Base-by-base conservation (phyloP, 1,140 invertebrate species). In the Lepidotrigona ventralis region DNA sequence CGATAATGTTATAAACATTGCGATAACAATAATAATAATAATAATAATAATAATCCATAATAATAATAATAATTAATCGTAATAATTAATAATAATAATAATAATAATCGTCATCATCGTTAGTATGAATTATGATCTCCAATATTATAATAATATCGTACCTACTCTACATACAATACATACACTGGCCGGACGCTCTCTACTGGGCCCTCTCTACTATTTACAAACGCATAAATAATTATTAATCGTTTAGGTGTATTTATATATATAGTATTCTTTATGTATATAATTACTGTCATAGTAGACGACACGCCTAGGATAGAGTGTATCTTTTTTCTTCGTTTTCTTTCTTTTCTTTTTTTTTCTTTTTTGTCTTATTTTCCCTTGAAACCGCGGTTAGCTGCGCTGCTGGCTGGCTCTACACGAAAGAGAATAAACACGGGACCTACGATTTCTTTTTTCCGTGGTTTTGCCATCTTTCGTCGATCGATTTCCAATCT, bases 221-320 rank as follows among this genome's bases (percentile, higher is more conserved):
- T 93, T 94, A 94, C 93, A 94, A 93, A 94, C 92, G 92, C 93
- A 94, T 94, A 94, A 94, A 94, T 94, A 94, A 94, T 93, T 92
- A 83, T 92, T 91, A 91, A 91, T 94, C 93, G 92, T 92, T 90
- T 87, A 77, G 81, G 80, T 92, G 87, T 91, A 91, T 90, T 89
- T 91, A 90, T 92, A 90, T 93, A 93, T 93, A 93, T 86, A 89
- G 90, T 93, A 93, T 78, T 68, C 79, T 93, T 93, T 93, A 92
- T 92, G 91, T 90, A 90, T 89, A 89, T 58, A 87, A 87, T 89
- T 87, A 85, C 69, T 81, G 81, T 87, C 86, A 64, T 58, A 88
- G 84, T 88, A 79, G 84, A 82, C 71, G 39, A 75, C 82, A 76
- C 82, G 86, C 81, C 84, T 89, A 89, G 85, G 73, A 85, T 88